A percentile compares a stretch with the other conserved stretches of the same genome.
Evolutionary conservation across 2,113 vertebrate species (phyloP).

Genomic region (Pluvianellus socialis): DNA sequence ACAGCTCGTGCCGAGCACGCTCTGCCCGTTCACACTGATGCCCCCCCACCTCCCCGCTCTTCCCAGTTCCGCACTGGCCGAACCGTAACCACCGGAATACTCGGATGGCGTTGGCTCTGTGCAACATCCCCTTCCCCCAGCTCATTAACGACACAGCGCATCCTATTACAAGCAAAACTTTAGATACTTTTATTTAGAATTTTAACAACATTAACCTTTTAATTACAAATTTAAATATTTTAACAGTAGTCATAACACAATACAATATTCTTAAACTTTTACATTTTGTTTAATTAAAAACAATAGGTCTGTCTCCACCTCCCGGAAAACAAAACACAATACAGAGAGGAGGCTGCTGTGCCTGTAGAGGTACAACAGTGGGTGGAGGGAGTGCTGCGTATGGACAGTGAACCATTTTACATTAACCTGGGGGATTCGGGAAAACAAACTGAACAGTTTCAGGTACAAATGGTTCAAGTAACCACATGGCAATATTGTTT

Average conservation of each 20-base stretch:
- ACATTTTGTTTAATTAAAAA: conserved; percentile 61
- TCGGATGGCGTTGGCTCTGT: neutral
- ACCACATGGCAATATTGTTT: conserved; percentile 28
- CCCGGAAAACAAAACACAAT: conserved; percentile 58
- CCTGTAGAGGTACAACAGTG: conserved; percentile 43
- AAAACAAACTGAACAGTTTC: conserved; percentile 54
- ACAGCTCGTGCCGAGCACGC: neutral
- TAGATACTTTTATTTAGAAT: conserved; percentile 73
- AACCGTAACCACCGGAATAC: neutral
- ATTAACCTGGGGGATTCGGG: conserved; percentile 31
- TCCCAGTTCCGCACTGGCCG: conserved; percentile 2
- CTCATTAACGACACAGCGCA: conserved; percentile 66
- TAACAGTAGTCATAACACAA: conserved; percentile 70
- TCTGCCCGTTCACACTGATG: neutral
- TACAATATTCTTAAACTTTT: conserved; percentile 64
- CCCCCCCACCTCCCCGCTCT: neutral
- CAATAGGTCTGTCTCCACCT: conserved; percentile 61
- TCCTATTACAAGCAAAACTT: conserved; percentile 71
- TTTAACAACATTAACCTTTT: conserved; percentile 72
- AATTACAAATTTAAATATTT: conserved; percentile 73
- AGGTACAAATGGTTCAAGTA: conserved; percentile 61
- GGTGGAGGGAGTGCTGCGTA: conserved; percentile 48
- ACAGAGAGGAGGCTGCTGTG: conserved; percentile 62
- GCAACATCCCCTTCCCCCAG: conserved; percentile 46
- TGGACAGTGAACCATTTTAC: conserved; percentile 61